Conservation (phyloP, 2,888 invertebrate genomes). For the Linyphia triangularis region DNA sequence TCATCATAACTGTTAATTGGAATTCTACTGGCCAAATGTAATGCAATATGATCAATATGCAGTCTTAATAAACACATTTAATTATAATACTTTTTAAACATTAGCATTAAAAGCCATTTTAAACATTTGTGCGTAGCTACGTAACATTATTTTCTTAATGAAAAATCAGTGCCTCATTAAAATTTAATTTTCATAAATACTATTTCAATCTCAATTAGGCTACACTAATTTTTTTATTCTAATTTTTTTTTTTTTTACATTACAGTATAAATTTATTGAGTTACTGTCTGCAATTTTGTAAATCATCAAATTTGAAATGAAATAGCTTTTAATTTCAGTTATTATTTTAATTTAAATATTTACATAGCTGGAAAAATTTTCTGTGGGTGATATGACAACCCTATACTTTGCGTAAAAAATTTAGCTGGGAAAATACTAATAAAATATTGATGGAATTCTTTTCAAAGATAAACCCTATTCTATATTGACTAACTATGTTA, state of each 20-base stretch:
- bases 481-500: slow-evolving; percentile 17
- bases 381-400: slow-evolving; percentile 32
- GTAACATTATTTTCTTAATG: background rate
- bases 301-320: too few relatives aligned
- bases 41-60: background rate
- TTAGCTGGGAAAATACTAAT: slow-evolving; percentile 19
- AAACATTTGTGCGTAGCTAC: background rate
- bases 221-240: too few relatives aligned
- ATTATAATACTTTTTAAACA: background rate
- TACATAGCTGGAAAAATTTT: slow-evolving; percentile 7
- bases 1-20: background rate
- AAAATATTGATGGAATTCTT: slow-evolving; percentile 3
- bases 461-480: slow-evolving; percentile 20
- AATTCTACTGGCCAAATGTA: background rate
- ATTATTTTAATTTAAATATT: too few relatives aligned
- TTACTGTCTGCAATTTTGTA: too few relatives aligned
- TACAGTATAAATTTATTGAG: too few relatives aligned
- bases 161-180: background rate
- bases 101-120: background rate
- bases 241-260: too few relatives aligned
- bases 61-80: background rate
- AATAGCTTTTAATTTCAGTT: too few relatives aligned
- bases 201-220: too few relatives aligned
- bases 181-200: too few relatives aligned
- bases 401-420: background rate